These are phyloP conservation scores for Ammodytes dubius DNA, from an alignment of 2,113 vertebrate species.

Conservation along the genomic window DNA sequence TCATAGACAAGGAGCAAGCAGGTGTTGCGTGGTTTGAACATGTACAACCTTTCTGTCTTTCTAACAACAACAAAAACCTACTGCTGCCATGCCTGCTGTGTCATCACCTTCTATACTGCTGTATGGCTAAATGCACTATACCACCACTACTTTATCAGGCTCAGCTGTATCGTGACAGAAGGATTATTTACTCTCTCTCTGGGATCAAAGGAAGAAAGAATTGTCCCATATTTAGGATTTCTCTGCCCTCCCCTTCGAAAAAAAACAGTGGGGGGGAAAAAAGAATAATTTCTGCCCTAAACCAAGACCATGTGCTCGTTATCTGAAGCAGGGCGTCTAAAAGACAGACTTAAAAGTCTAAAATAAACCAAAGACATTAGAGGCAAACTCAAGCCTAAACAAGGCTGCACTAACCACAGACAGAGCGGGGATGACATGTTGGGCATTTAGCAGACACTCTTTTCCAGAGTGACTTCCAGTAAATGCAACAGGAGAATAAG, in stretches of 20 bases:
- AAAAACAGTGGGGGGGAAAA: background rate
- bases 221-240: constrained; percentile 54
- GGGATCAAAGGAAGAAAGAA: constrained; percentile 61
- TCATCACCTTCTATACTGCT: constrained; percentile 25
- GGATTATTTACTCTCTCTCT: constrained; percentile 48
- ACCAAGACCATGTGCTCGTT: constrained; percentile 77
- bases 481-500: constrained; percentile 59
- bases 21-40: constrained; percentile 8
- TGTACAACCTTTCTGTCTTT: constrained; percentile 12
- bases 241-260: constrained; percentile 9
- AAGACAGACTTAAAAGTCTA: constrained; percentile 69
- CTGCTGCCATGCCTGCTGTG: constrained; percentile 9
- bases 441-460: constrained; percentile 72
- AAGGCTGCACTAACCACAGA: constrained; percentile 75
- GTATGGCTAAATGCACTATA: constrained; percentile 24
- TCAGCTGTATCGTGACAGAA: constrained; percentile 45
- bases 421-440: constrained; percentile 70
- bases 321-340: constrained; percentile 70
- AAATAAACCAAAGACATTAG: constrained; percentile 76
- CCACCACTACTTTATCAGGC: constrained; percentile 43
- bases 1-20: background rate
- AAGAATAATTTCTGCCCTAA: constrained; percentile 57
- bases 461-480: constrained; percentile 74
- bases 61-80: constrained; percentile 5
- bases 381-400: constrained; percentile 75